Evolutionary conservation across 2,888 invertebrate genomes (phyloP).

Genomic region (Sthenelais limicola): DNA sequence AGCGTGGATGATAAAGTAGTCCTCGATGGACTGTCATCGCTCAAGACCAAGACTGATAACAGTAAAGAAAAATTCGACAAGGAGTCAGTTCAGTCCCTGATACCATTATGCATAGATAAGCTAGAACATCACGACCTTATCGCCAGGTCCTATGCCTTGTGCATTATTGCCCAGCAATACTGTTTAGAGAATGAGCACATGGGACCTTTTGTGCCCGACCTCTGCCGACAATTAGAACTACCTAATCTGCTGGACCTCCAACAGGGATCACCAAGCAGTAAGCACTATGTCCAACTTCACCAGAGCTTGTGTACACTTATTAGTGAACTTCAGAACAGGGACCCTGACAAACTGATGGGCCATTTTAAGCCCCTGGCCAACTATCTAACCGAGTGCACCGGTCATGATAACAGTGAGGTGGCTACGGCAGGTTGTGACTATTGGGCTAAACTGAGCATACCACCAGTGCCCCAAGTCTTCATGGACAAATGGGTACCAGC

Average conservation of each 20-base stretch:
- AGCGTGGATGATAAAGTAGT: slow-evolving; percentile 40
- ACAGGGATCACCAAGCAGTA: slow-evolving; percentile 6
- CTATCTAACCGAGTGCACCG: slow-evolving; percentile 44
- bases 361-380: slow-evolving; percentile 42
- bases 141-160: slow-evolving; percentile 27
- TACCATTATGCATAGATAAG: slow-evolving; percentile 34
- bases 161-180: slow-evolving; percentile 25
- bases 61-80: slow-evolving; percentile 4
- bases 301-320: slow-evolving; percentile 41
- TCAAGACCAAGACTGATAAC: slow-evolving; percentile 1
- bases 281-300: slow-evolving; percentile 40
- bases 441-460: slow-evolving; percentile 48
- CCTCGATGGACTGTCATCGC: slow-evolving; percentile 12
- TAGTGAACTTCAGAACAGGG: slow-evolving; percentile 40
- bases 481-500: slow-evolving; percentile 48
- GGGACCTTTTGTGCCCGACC: slow-evolving; percentile 4
- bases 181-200: slow-evolving; percentile 11
- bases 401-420: slow-evolving; percentile 24
- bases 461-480: slow-evolving; percentile 45
- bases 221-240: slow-evolving; percentile 16
- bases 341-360: slow-evolving; percentile 42
- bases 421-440: slow-evolving; percentile 48
- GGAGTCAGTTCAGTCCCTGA: slow-evolving; percentile 21
- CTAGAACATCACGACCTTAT: slow-evolving; percentile 39
- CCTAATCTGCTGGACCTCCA: slow-evolving; percentile 37